Percentiles rank a stretch among this genome's conserved stretches.
Evolutionary conservation across 2,797 vertebrate species (phyloP).

Genomic region (Pangasius mekongensis): DNA sequence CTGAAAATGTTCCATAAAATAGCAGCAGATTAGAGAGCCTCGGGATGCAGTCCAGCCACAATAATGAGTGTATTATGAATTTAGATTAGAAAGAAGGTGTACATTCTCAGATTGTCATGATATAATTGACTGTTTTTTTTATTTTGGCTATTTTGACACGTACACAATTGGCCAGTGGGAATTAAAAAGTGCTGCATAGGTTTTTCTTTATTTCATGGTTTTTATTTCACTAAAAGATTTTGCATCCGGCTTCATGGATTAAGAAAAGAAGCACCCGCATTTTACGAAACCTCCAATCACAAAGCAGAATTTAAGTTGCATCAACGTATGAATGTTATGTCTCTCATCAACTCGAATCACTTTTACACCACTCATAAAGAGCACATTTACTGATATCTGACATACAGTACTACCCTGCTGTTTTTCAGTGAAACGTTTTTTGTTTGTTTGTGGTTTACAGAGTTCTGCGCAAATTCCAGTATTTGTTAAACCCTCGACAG

Average conservation of each 20-base stretch:
- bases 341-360: background rate
- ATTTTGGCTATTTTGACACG: background rate
- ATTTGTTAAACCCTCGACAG: constrained; percentile 90
- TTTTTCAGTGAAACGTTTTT: background rate
- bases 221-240: background rate
- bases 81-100: background rate
- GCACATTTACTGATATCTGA: background rate
- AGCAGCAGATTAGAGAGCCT: background rate
- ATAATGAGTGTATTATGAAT: background rate
- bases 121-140: background rate
- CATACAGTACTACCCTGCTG: background rate
- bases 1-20: background rate
- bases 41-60: background rate
- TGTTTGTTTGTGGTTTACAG: constrained; percentile 66
- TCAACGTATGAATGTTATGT: background rate
- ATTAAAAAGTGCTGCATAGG: background rate
- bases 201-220: background rate
- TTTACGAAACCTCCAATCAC: background rate
- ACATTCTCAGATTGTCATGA: background rate
- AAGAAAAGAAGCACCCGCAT: background rate
- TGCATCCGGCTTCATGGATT: background rate
- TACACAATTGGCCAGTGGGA: background rate
- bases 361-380: background rate
- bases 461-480: constrained; percentile 90
- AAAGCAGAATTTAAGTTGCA: background rate